Evolutionary conservation across 2,888 invertebrate genomes (phyloP).

Genomic region (Osmoderma eremita): DNA sequence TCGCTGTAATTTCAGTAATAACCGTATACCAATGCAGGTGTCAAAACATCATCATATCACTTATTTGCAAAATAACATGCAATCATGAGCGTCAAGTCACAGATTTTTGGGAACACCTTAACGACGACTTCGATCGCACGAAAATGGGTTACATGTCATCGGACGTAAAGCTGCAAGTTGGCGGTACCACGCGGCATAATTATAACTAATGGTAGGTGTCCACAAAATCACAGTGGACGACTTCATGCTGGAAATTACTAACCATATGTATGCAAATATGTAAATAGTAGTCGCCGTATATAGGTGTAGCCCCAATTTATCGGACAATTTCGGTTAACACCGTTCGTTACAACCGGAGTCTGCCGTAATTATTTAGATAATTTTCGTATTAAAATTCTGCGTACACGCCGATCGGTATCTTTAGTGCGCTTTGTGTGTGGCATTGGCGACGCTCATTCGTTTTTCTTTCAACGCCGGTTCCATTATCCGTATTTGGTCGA

Average conservation of each 20-base stretch:
- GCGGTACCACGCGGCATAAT: not conserved
- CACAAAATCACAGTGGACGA: constrained; percentile 6
- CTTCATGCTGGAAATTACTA: constrained; percentile 18
- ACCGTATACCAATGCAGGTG: constrained; percentile 1
- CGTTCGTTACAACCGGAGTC: constrained; percentile 29
- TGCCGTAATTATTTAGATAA: constrained; percentile 39
- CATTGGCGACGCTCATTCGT: constrained; percentile 27
- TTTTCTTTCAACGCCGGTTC: constrained; percentile 42
- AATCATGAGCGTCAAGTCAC: not conserved
- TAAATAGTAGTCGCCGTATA: constrained; percentile 37
- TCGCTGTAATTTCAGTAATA: no score
- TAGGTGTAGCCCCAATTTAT: constrained; percentile 34
- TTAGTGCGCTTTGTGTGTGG: constrained; percentile 39
- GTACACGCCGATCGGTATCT: constrained; percentile 29
- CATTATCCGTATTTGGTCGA: constrained; percentile 43
- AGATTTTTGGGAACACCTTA: constrained; percentile 13
- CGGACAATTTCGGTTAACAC: constrained; percentile 38
- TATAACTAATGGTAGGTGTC: constrained; percentile 17
- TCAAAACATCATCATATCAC: not conserved
- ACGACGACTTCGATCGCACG: not conserved
- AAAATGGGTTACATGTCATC: constrained; percentile 3
- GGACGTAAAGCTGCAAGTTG: not conserved
- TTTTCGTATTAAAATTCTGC: constrained; percentile 43
- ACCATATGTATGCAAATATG: constrained; percentile 34
- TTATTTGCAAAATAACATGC: constrained; percentile 7